Evolutionary conservation across 2,797 vertebrate species (phyloP), one percentile per base, ranked within the genome.

Genomic region (Gymnoscopelus microlampas): DNA sequence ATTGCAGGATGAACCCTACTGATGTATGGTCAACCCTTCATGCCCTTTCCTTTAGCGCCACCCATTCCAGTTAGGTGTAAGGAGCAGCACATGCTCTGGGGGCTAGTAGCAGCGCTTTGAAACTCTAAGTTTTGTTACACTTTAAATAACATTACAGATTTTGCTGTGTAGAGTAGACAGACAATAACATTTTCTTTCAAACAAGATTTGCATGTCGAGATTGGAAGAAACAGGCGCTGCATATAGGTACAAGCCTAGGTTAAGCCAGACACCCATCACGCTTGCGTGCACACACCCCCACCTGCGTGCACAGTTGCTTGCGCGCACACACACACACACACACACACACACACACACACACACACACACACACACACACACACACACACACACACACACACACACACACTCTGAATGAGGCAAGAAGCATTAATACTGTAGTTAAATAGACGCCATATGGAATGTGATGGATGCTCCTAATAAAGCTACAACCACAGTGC

Each of bases 381-480:
- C 5, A 32, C 23, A 23, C 32, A 29, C 55, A 68, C 11, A 15
- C 14, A 50, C 5, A 32, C 23, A 19, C 32, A 60, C 14, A 39
- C 57, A 2, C 26, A 26, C 26, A 26, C 26, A 26, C 7, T 4
- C 5, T 75, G 60, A 81, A 48, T n/a, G 57, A 35, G 32, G 63
- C 56, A 26, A 44, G 5, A 29, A 9, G 35, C 64, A 79, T 78
- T 60, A 69, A 65, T 9, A 44, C 48, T 35, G 5, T 35, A 35
- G 32, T 35, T 9, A 9, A 44, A 44, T 44, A 44, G 8, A 44
- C 60, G 68, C 26, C 51, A 32, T 50, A 51, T n/a, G 32, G 24
- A 53, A 51, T 70, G 54, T 23, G 15, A 87, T 79, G 74, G 66
- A 80, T 81, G n/a, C 67, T 15, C 19, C 58, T 71, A 80, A 80